Percentiles rank a stretch among this genome's conserved stretches.
Conservation (phyloP, 2,113 vertebrate species). For the Phrynocephalus versicolor region DNA sequence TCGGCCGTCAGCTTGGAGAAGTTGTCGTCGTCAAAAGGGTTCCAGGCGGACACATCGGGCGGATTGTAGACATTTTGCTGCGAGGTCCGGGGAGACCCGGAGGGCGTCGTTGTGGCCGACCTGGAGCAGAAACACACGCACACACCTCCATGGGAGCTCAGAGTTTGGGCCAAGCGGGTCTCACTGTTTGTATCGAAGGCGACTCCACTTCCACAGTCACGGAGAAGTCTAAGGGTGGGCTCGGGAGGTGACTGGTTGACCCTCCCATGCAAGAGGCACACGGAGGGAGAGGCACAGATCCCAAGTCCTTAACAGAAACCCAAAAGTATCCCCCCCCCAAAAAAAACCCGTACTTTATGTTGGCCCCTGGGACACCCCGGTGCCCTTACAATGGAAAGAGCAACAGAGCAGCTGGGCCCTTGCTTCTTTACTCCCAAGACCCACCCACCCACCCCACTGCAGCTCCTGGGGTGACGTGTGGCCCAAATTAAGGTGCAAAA, state of each 20-base stretch:
- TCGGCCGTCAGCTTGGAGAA: slow-evolving; percentile 98
- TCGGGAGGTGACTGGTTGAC: neutral
- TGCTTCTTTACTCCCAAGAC: no score
- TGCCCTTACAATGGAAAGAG: no score
- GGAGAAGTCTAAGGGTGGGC: neutral
- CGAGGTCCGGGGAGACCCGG: slow-evolving; percentile 83
- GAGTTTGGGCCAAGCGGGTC: neutral
- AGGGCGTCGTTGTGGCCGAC: slow-evolving; percentile 96
- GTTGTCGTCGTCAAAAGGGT: slow-evolving; percentile 97
- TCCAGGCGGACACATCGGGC: slow-evolving; percentile 85
- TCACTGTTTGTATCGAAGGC: neutral
- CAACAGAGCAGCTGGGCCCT: neutral
- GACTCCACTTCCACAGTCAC: neutral
- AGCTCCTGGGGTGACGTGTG: no score
- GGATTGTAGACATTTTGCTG: slow-evolving; percentile 84
- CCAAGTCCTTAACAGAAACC: neutral
- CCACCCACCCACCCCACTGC: no score
- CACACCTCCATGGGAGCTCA: slow-evolving; percentile 35
- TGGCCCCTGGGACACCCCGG: neutral
- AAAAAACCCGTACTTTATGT: neutral
- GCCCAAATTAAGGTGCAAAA: no score
- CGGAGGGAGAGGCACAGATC: neutral
- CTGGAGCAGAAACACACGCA: slow-evolving; percentile 65
- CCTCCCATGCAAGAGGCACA: no score
- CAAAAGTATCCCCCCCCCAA: neutral